A percentile compares a stretch with the other conserved stretches of the same genome.
Conservation (phyloP, 2,797 vertebrate species). For the Coreius guichenoti region DNA sequence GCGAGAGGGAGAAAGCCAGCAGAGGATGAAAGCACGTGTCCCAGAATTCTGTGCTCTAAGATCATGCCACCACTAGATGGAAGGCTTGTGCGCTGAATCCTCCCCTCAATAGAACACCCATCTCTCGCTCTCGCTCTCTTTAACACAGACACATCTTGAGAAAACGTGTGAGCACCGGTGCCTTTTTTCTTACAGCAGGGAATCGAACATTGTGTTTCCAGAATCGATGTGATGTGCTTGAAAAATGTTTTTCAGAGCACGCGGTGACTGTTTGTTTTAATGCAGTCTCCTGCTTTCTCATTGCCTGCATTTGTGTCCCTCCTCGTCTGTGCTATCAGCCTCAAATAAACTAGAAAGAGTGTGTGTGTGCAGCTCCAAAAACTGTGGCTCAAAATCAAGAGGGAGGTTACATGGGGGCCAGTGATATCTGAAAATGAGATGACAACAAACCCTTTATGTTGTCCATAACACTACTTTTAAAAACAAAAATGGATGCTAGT, state of each 20-base stretch:
- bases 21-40: slow-evolving; percentile 38
- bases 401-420: neutral
- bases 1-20: neutral
- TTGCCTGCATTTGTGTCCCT: slow-evolving; percentile 13
- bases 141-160: slow-evolving; percentile 65
- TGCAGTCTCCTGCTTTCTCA: slow-evolving; percentile 39
- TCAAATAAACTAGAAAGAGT: slow-evolving; percentile 19
- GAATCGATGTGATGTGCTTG: slow-evolving; percentile 67
- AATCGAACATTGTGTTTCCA: slow-evolving; percentile 70
- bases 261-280: slow-evolving; percentile 70
- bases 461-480: neutral
- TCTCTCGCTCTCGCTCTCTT: slow-evolving; percentile 59
- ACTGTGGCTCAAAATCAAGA: slow-evolving; percentile 14
- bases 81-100: slow-evolving; percentile 74
- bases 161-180: slow-evolving; percentile 59
- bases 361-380: neutral
- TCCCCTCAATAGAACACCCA: slow-evolving; percentile 12
- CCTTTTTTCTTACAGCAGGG: slow-evolving; percentile 69
- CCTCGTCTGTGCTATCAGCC: neutral
- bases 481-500: neutral
- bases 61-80: slow-evolving; percentile 75
- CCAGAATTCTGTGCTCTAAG: neutral
- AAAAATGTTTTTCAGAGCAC: slow-evolving; percentile 67
- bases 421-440: neutral
- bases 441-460: neutral